These are phyloP conservation scores for Nibea coibor DNA, from an alignment of 2,113 vertebrate species.

Conservation along the genomic window DNA sequence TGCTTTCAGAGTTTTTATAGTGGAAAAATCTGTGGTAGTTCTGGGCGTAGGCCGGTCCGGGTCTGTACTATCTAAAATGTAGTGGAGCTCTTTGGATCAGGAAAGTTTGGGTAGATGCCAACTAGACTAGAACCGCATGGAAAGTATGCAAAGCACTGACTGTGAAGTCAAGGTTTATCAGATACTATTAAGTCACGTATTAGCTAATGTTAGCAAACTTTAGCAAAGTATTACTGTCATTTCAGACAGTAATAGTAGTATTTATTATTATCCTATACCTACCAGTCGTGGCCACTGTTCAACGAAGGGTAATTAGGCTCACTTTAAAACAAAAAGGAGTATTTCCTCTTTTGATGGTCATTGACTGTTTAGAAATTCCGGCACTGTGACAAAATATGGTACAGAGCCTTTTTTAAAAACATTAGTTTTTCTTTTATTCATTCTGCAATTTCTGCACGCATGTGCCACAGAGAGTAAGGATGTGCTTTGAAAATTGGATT, in stretches of 20 bases:
- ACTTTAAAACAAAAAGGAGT: background rate
- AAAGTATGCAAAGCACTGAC: too few species aligned
- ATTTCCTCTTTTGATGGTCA: background rate
- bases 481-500: background rate
- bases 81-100: background rate
- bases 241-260: background rate
- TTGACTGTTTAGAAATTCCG: background rate
- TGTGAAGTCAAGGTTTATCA: too few species aligned
- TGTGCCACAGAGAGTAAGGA: background rate
- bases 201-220: background rate
- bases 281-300: background rate
- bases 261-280: background rate
- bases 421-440: background rate
- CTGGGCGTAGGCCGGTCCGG: background rate
- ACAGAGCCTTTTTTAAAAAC: background rate
- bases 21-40: background rate
- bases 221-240: background rate
- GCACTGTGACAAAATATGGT: background rate
- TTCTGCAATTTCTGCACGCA: background rate
- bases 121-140: too few species aligned
- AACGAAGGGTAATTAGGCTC: background rate
- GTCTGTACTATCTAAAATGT: background rate
- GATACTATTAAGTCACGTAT: too few species aligned
- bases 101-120: too few species aligned
- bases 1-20: background rate